Percentiles rank a stretch among this genome's conserved stretches.
phyloP scores from a whole-genome alignment of 2,797 vertebrate genomes.

The Hozukius guyotensis region DNA sequence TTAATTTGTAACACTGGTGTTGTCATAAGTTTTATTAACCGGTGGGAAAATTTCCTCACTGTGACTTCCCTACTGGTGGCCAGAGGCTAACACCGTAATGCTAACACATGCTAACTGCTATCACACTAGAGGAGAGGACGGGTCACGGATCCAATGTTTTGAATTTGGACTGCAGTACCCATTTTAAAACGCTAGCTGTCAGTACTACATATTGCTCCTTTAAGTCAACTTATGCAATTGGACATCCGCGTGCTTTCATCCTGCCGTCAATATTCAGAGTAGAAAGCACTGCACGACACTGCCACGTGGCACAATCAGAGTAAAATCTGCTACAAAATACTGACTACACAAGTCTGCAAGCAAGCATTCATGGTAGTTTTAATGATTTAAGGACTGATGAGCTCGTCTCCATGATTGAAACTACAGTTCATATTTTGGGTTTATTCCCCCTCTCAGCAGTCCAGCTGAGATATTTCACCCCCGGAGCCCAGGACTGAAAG shows the following conservation, averaged over 20 bases:
- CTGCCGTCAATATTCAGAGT: slow-evolving; percentile 9
- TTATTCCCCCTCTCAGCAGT: slow-evolving; percentile 10
- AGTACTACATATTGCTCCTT: background rate
- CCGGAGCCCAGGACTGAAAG: slow-evolving; percentile 39
- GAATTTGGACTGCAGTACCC: too few relatives aligned
- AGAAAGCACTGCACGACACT: background rate
- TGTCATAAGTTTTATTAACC: too few relatives aligned
- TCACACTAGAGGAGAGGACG: too few relatives aligned
- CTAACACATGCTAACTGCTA: too few relatives aligned
- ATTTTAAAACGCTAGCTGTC: too few relatives aligned
- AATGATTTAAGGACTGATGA: background rate
- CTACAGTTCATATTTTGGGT: slow-evolving; percentile 9
- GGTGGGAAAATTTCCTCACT: too few relatives aligned
- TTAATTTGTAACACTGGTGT: too few relatives aligned
- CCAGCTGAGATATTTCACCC: background rate
- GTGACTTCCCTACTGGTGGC: too few relatives aligned
- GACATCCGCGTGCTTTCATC: slow-evolving; percentile 21
- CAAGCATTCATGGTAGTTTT: background rate
- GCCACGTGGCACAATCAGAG: background rate
- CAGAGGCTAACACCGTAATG: too few relatives aligned
- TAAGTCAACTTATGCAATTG: slow-evolving; percentile 32
- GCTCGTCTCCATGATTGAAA: slow-evolving; percentile 2
- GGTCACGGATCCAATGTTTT: too few relatives aligned
- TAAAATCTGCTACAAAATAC: background rate
- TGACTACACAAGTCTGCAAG: background rate